Evolutionary conservation across 2,888 invertebrate species (phyloP), one percentile per base, ranked within the genome.

Genomic region (Gari tellinella): DNA sequence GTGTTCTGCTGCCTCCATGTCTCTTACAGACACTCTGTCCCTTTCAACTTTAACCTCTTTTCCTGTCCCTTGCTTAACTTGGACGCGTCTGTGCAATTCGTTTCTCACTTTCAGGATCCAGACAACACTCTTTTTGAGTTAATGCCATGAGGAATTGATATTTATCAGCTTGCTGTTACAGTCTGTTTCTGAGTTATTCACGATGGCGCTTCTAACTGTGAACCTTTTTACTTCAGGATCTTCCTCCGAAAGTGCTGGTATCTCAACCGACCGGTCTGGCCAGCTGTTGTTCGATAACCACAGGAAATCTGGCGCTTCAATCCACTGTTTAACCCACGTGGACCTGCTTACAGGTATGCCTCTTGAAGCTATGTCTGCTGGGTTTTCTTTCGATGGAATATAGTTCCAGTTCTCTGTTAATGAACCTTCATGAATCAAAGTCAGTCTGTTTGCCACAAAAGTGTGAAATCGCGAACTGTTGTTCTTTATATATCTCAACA

Each of bases 401-500:
- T 60, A 60, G 0, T 17, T 26, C 67, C 60, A 67, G 0, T 67
- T 8, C 12, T 61, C 46, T n/a, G 43, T 5, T 8, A 41, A 37
- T 38, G 65, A 48, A 5, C 49, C 60, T n/a, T 73, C 70, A 51
- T 61, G 58, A n/a, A 74, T 74, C 0, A 65, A 19, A 1, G 48
- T n/a, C 25, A 78, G 48, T 23, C 69, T 37, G 43, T 73, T 80
- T 14, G 72, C 75, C 0, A 76, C 66, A 37, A 76, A 73, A 21
- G 76, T 80, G 7, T 73, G 66, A 53, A 76, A 76, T 40, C 80
- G 61, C 38, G 63, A 23, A n/a, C 12, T 23, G 3, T 14, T 49
- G 40, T 75, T 70, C 5, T 5, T 21, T 14, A 75, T 58, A 49
- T 66, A 75, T 14, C 67, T 31, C 1, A 69, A 40, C 1, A 75